A percentile compares a stretch with the other conserved stretches of the same genome.
These are phyloP conservation scores for Pachyseris speciosa DNA, from an alignment of 64 coral and sea anemone genomes.

Conservation along the genomic window DNA sequence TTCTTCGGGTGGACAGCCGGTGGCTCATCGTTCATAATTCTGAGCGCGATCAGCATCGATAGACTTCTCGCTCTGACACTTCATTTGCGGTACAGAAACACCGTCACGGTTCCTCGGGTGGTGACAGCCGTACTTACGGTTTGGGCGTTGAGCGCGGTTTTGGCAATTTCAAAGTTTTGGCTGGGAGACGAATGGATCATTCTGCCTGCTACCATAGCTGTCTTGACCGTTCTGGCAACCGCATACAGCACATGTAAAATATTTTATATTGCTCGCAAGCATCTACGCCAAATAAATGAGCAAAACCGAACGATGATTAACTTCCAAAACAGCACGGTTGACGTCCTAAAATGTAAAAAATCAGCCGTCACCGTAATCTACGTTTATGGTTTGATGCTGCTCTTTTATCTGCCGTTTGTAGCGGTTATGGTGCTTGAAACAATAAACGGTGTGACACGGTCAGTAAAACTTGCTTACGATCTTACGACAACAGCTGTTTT, in stretches of 20 bases:
- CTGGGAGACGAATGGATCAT: not conserved
- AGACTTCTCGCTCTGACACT: conserved; percentile 29
- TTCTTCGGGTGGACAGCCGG: conserved; percentile 14
- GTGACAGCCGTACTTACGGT: not conserved
- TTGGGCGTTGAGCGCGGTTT: not conserved
- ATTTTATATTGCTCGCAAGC: conserved; percentile 20
- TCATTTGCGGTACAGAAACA: conserved; percentile 43
- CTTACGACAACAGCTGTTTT: conserved; percentile 40
- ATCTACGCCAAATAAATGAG: conserved; percentile 29
- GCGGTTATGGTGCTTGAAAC: conserved; percentile 34
- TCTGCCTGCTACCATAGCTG: not conserved
- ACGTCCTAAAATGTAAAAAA: conserved; percentile 13
- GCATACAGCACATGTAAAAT: not conserved
- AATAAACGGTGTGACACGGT: not conserved
- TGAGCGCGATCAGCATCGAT: conserved; percentile 24
- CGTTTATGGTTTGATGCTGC: not conserved
- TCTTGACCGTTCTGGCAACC: not conserved
- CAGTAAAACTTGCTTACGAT: conserved; percentile 39
- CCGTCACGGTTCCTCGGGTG: not conserved
- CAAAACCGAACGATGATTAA: not conserved
- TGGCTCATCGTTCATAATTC: conserved; percentile 21
- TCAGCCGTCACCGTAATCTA: conserved; percentile 9
- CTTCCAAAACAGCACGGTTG: not conserved
- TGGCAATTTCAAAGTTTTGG: not conserved
- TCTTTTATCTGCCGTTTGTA: conserved; percentile 40